Evolutionary conservation across 2,797 vertebrate species (phyloP).

Genomic region (Benthosema pterotum): DNA sequence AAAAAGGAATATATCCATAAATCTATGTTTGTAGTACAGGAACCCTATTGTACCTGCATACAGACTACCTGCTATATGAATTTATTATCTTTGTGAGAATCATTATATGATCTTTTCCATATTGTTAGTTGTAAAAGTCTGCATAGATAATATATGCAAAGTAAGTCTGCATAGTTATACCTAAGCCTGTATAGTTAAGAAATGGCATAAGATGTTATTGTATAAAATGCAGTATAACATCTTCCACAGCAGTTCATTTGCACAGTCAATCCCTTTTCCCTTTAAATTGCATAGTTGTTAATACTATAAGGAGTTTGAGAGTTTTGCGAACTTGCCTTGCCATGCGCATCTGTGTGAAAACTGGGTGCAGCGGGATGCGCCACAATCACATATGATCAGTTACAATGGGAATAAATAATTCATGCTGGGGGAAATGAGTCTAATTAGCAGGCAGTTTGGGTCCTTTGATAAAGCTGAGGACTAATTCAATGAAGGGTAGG

Average conservation of each 20-base stretch:
- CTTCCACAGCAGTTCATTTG: not conserved
- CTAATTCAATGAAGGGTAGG: conserved; percentile 97
- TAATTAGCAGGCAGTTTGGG: conserved; percentile 99
- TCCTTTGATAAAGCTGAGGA: conserved; percentile 95
- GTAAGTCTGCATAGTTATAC: too few species aligned
- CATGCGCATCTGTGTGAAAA: conserved; percentile 90
- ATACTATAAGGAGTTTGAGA: conserved; percentile 77
- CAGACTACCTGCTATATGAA: not conserved
- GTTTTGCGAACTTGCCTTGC: conserved; percentile 50
- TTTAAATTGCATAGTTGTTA: conserved; percentile 59
- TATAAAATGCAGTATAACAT: not conserved
- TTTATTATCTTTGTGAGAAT: not conserved
- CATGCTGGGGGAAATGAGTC: conserved; percentile 97
- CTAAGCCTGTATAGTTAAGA: too few species aligned
- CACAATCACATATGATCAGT: conserved; percentile 94
- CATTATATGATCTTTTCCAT: too few species aligned
- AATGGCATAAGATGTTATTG: not conserved
- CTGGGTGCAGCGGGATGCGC: conserved; percentile 91
- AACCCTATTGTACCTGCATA: not conserved
- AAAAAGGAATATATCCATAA: conserved; percentile 68
- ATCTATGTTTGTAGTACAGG: too few species aligned
- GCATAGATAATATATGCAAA: too few species aligned
- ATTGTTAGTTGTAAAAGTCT: not conserved
- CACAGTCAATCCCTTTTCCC: conserved; percentile 11
- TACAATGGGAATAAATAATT: conserved; percentile 99